A percentile compares a stretch with the other conserved stretches of the same genome.
phyloP scores from a whole-genome alignment of 1,140 invertebrate genomes.

The Lordiphosa collinella region DNA sequence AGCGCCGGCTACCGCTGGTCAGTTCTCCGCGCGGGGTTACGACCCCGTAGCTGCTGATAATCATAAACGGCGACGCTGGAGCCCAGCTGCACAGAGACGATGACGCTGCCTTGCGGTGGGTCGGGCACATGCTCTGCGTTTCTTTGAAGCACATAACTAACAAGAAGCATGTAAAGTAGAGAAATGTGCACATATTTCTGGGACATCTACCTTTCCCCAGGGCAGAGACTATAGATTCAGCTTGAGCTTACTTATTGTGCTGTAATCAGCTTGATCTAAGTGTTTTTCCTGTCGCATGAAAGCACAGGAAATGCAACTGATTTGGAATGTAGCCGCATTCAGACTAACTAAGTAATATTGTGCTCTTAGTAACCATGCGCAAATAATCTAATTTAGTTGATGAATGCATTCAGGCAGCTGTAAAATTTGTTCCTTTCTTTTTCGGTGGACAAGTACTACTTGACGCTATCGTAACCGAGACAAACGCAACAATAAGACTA shows the following conservation, averaged over 20 bases:
- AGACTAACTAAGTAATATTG: slow-evolving; percentile 39
- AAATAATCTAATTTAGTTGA: slow-evolving; percentile 59
- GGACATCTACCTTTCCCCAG: too few relatives aligned
- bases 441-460: slow-evolving; percentile 52
- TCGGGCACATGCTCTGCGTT: background rate
- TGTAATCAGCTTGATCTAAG: slow-evolving; percentile 2
- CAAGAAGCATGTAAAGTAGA: background rate
- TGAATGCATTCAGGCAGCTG: slow-evolving; percentile 41
- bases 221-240: too few relatives aligned
- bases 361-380: slow-evolving; percentile 56
- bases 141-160: background rate
- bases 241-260: background rate
- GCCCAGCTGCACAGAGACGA: slow-evolving; percentile 11
- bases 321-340: slow-evolving; percentile 21
- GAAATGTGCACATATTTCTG: background rate
- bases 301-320: slow-evolving; percentile 41
- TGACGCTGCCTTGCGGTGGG: slow-evolving; percentile 11
- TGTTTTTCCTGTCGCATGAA: background rate
- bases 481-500: slow-evolving; percentile 28
- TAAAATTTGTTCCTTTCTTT: too few relatives aligned
- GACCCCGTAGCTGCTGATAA: slow-evolving; percentile 68
- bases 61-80: slow-evolving; percentile 44
- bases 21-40: slow-evolving; percentile 61
- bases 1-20: slow-evolving; percentile 38
- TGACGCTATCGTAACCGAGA: slow-evolving; percentile 58